Conservation (phyloP, 2,888 invertebrate species). For the Sarcophaga rosellei region DNA sequence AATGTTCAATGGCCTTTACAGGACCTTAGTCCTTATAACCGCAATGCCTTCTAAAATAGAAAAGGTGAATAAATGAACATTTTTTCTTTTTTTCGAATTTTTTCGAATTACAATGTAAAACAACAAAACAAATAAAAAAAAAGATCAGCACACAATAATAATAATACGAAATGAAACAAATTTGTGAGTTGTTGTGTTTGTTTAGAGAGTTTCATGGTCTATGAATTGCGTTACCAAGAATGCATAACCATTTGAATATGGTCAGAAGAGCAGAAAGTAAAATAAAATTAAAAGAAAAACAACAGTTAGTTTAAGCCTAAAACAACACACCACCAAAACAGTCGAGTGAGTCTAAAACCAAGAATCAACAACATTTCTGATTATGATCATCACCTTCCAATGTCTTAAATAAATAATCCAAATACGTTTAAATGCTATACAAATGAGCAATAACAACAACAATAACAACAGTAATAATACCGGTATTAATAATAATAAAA, state of each 20-base stretch:
- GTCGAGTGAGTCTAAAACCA: constrained; percentile 6
- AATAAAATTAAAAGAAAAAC: constrained; percentile 54
- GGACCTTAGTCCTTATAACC: neutral
- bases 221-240: constrained; percentile 76
- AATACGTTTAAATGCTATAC: constrained; percentile 2
- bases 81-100: neutral
- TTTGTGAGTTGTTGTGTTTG: constrained; percentile 14
- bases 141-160: constrained; percentile 1
- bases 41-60: neutral
- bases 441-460: neutral
- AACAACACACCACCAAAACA: constrained; percentile 53
- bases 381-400: neutral
- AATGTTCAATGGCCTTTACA: constrained; percentile 42
- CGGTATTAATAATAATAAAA: constrained; percentile 14
- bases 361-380: constrained; percentile 10
- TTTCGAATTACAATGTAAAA: neutral
- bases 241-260: constrained; percentile 22
- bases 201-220: constrained; percentile 54
- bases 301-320: constrained; percentile 64
- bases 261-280: neutral
- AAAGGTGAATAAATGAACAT: constrained; percentile 16
- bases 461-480: constrained; percentile 13
- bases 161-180: constrained; percentile 20
- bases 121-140: neutral
- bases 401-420: constrained; percentile 26